Evolutionary conservation across 2,113 vertebrate species (phyloP).

Genomic region (Lophius piscatorius): DNA sequence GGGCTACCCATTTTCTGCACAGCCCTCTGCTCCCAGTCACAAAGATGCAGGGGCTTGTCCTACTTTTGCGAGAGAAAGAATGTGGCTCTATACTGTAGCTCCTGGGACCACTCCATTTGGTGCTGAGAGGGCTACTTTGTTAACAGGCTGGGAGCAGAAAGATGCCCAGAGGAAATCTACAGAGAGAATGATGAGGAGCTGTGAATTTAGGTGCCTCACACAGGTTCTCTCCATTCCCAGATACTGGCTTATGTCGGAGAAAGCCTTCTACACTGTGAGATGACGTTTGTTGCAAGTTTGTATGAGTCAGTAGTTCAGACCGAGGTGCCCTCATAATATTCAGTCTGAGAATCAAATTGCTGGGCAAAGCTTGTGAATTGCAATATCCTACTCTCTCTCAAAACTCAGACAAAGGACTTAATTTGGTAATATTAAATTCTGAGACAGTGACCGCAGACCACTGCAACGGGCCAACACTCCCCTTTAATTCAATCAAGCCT

Average conservation of each 20-base stretch:
- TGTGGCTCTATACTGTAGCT: conserved; percentile 66
- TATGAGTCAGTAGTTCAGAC: conserved; percentile 20
- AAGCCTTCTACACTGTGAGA: background rate
- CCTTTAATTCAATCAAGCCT: too few relatives aligned
- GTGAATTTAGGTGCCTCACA: conserved; percentile 40
- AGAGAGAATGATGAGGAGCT: conserved; percentile 30
- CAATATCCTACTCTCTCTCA: conserved; percentile 11
- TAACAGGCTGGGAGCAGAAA: conserved; percentile 50
- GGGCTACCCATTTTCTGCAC: conserved; percentile 53
- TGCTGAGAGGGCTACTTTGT: conserved; percentile 45
- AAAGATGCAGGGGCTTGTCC: conserved; percentile 68
- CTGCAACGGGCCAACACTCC: too few relatives aligned
- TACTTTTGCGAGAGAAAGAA: conserved; percentile 66
- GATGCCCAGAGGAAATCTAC: conserved; percentile 58
- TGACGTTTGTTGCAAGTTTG: conserved; percentile 34
- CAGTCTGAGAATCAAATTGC: conserved; percentile 13
- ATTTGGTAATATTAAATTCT: conserved; percentile 5
- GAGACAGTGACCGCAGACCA: too few relatives aligned
- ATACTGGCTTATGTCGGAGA: conserved; percentile 19
- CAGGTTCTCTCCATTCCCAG: conserved; percentile 32
- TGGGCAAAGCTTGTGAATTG: conserved; percentile 6
- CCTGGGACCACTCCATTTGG: conserved; percentile 57
- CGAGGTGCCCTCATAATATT: conserved; percentile 20
- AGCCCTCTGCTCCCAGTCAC: conserved; percentile 53
- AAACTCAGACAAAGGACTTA: background rate